Conservation (phyloP, 2,797 vertebrate genomes). For the Acanthurus lineatus region DNA sequence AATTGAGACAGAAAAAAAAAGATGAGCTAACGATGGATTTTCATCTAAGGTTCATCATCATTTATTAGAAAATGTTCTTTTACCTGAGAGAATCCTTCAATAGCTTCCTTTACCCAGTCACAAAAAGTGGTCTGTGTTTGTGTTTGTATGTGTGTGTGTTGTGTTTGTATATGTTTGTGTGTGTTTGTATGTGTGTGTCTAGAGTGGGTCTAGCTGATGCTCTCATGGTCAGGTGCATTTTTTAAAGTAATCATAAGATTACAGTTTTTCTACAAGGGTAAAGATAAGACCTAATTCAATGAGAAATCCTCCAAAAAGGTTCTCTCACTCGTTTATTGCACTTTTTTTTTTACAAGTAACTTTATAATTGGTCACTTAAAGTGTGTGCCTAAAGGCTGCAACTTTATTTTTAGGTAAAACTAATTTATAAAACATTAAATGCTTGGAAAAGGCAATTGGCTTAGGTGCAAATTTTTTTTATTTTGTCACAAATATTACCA, state of each 20-base stretch:
- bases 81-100: slow-evolving; percentile 91
- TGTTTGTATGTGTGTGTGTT: slow-evolving; percentile 44
- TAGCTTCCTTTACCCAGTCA: slow-evolving; percentile 84
- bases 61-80: slow-evolving; percentile 88
- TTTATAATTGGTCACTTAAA: slow-evolving; percentile 40
- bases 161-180: not conserved
- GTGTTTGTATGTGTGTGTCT: slow-evolving; percentile 36
- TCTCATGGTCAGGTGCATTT: slow-evolving; percentile 70
- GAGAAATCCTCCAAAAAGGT: slow-evolving; percentile 33
- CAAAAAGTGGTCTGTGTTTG: slow-evolving; percentile 76
- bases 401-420: slow-evolving; percentile 30
- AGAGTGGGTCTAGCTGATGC: slow-evolving; percentile 59
- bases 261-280: slow-evolving; percentile 37
- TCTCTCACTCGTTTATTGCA: slow-evolving; percentile 75
- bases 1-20: slow-evolving; percentile 77
- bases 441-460: slow-evolving; percentile 62
- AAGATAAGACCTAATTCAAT: slow-evolving; percentile 48
- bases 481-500: slow-evolving; percentile 30
- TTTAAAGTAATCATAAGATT: slow-evolving; percentile 53
- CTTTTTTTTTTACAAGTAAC: slow-evolving; percentile 55
- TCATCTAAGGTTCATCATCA: slow-evolving; percentile 84
- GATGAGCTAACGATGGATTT: slow-evolving; percentile 83
- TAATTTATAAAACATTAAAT: slow-evolving; percentile 52
- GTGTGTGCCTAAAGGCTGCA: slow-evolving; percentile 29
- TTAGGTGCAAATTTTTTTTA: slow-evolving; percentile 40